Base-by-base conservation (phyloP, 2,888 invertebrate genomes). In the Brenthis daphne region DNA sequence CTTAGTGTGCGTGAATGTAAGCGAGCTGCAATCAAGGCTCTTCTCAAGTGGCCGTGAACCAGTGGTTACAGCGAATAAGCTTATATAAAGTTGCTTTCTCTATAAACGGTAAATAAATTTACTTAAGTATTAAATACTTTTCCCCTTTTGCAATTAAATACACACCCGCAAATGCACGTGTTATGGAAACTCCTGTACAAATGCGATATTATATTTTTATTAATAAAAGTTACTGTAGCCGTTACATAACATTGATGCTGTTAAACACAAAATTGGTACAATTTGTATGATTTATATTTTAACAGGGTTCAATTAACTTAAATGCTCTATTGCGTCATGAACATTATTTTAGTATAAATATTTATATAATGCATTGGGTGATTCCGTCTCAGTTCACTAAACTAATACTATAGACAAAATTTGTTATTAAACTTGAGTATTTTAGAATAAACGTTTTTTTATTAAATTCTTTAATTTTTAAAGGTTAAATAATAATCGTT, bases 41-140 rank as follows among this genome's bases (percentile, higher is more conserved):
- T 85, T 86, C 84, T 83, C 76, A 75, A 77, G 79, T 85, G 87
- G 79, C 85, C 86, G 78, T 89, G 88, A 85, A 82, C 80, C 79
- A 63, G 81, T 75, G 64, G 84, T 86, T 85, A 86, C 86, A 86
- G 79, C 79, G 84, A 83, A 83, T 80, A 79, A 79, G 76, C 79
- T 75, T 67, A 57, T 68, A 65, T 64, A 70, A 68, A 64, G 64
- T 37, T 60, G 61, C 53, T 53, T 65, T 65, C 65, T 57, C 57
- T 61, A 61, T 65, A 61, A 65, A 61, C 43, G 20, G 61, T 61
- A 63, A 60, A 56, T 69, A 65, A 54, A 69, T 53, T 69, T 63
- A 65, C 55, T 65, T 57, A 29, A 58, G 50, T 61, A 53, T 57
- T 47, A 48, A 61, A 65, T 65, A 53, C 16, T 65, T 63, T 56